Base-by-base conservation (phyloP, 2,888 invertebrate genomes). In the Hedya salicella region DNA sequence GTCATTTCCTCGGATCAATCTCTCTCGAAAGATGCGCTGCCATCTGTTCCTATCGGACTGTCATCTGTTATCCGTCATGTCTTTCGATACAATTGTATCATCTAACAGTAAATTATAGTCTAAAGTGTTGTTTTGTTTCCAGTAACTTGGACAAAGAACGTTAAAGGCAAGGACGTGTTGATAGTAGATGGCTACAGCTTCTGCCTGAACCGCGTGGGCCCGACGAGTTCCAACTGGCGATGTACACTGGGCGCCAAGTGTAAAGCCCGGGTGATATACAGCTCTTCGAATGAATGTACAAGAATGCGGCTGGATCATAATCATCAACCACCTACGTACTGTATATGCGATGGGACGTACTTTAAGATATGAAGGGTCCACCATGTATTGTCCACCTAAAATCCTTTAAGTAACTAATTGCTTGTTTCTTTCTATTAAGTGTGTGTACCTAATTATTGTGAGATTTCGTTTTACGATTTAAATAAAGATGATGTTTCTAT, bases 161-260 rank as follows among this genome's bases (percentile, higher is more conserved):
- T 16, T 0, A 52, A 52, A 32, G 50, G 50, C n/a, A 52, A 36
- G 2, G 32, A 25, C 32, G 13, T 16, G 50, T 36, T 52, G 16
- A 52, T 52, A n/a, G 17, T 52, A 9, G 32, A 52, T 17, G 50
- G 50, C 17, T 52, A 32, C 32, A 52, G 50, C 25, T 52, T 52
- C n/a, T 52, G 17, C 17, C 32, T 32, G 16, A 30, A 52, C 50
- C 4, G 8, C 4, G 32, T 36, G 36, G 2, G 36, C 36, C 2
- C 36, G 8, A 36, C 6, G 11, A 36, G 36, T 9, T 9, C 36
- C 13, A 36, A 36, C 36, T 42, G 42, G 56, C 40, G 44, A 0
- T 46, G 57, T 13, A 57, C 40, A 4, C 14, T 32, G 5, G 46
- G 57, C 21, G 1, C 46, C 8, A 57, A 57, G 32, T 57, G 57